A percentile compares a stretch with the other conserved stretches of the same genome.
Evolutionary conservation across 2,888 invertebrate genomes (phyloP).

Genomic region (Mythimna loreyi): DNA sequence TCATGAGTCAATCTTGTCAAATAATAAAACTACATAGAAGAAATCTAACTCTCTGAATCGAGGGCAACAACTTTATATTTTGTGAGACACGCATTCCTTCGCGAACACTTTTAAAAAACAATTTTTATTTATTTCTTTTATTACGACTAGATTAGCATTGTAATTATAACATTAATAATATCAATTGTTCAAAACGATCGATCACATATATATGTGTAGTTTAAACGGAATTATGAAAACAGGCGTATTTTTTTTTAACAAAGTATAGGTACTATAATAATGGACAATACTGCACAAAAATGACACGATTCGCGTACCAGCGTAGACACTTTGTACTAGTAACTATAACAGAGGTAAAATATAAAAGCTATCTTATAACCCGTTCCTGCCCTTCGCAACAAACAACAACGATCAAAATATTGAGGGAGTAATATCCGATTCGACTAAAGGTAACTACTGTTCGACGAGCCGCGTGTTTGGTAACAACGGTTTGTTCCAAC

Average conservation of each 20-base stretch:
- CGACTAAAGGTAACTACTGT: conserved; percentile 74
- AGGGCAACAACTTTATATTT: conserved; percentile 81
- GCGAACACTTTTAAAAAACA: conserved; percentile 76
- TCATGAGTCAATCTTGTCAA: conserved; percentile 84
- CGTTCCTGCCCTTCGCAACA: conserved; percentile 79
- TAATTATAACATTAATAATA: conserved; percentile 81
- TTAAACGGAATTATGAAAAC: conserved; percentile 70
- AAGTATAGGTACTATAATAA: conserved; percentile 62
- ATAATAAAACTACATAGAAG: conserved; percentile 86
- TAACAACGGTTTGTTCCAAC: conserved; percentile 45
- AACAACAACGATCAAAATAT: conserved; percentile 81
- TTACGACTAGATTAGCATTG: conserved; percentile 78
- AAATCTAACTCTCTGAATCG: conserved; percentile 86
- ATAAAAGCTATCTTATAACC: conserved; percentile 83
- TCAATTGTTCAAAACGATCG: conserved; percentile 76
- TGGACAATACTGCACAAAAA: conserved; percentile 74
- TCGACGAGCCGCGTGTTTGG: conserved; percentile 73
- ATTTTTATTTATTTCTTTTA: conserved; percentile 69
- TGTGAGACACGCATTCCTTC: conserved; percentile 76
- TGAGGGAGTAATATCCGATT: conserved; percentile 77
- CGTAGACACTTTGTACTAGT: conserved; percentile 81
- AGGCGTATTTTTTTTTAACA: conserved; percentile 67
- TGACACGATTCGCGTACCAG: conserved; percentile 70
- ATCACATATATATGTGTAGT: conserved; percentile 68
- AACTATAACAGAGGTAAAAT: conserved; percentile 84